Evolutionary conservation across 2,888 invertebrate species (phyloP), one percentile per base, ranked within the genome.

Genomic region (Ophioninae sp.): DNA sequence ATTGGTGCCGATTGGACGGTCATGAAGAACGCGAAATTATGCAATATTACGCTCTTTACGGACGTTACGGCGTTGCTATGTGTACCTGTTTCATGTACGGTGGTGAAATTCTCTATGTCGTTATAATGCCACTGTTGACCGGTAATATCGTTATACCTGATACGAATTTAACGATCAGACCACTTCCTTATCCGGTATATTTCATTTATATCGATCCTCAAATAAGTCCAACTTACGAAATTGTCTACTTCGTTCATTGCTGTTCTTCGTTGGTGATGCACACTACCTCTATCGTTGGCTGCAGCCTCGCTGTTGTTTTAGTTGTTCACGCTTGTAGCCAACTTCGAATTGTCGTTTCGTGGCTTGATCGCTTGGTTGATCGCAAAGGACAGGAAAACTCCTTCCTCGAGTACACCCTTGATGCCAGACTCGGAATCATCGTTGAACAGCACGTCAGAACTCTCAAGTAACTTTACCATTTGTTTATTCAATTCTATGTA

Each of bases 241-340:
- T 90, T 0, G 75, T 90, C 5, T 89, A 88, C 13, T 6, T 64
- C 0, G 23, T 86, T 21, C 90, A 91, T 8, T 84, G 83, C 37
- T 56, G 88, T 0, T 85, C 84, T 7, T 87, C 88, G 8, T 85
- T 87, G 23, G 75, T 89, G 0, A 85, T 86, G 62, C 87, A 86
- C 50, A 80, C 88, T 0, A 76, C 88, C 7, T 86, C 87, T 0
- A 67, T 76, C 6, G 85, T 84, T 37, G 87, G 0, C 82, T 88
- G 50, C 72, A 87, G 90, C 21, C 70, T 91, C 0, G 87, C 89
- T 0, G 91, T 89, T 0, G 86, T 88, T 0, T 88, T 91, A 13
- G 90, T 87, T 0, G 88, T 89, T 86, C 91, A 92, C 72, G 88
- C 89, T 0, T 91, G 91, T 30, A 89, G 89, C 0, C 90, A 91